Evolutionary conservation across 2,113 vertebrate genomes (phyloP).

Genomic region (Saimiri boliviensis): DNA sequence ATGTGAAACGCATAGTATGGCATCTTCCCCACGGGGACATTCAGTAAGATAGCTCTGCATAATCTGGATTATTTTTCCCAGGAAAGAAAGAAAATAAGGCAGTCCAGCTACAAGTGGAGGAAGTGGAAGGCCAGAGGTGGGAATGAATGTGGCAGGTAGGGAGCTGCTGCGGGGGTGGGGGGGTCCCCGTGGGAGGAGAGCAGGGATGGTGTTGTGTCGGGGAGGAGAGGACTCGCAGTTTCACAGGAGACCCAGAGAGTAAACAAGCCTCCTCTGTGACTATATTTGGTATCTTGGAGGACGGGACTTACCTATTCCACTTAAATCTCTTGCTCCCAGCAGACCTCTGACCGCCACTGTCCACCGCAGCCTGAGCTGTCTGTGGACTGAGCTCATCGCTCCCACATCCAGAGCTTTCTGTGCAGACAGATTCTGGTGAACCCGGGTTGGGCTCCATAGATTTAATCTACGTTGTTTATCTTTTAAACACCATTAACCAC

Average conservation of each 20-base stretch:
- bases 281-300: rapidly evolving
- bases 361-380: neutral
- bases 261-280: neutral
- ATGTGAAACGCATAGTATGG: rapidly evolving
- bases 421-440: neutral
- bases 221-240: rapidly evolving
- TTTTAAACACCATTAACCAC: conserved; percentile 81
- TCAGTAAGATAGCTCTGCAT: rapidly evolving
- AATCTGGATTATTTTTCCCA: neutral
- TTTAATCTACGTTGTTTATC: conserved; percentile 79
- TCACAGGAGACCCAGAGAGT: neutral
- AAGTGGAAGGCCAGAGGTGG: neutral
- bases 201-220: neutral
- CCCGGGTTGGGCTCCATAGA: neutral
- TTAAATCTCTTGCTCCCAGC: rapidly evolving
- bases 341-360: rapidly evolving
- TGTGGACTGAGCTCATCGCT: neutral
- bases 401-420: neutral
- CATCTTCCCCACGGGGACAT: rapidly evolving
- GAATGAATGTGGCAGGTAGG: rapidly evolving
- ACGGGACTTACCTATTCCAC: rapidly evolving
- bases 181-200: rapidly evolving
- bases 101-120: neutral
- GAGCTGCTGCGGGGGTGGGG: neutral
- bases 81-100: no score